Conservation (phyloP, 2,797 vertebrate genomes). For the Mus minutoides region DNA sequence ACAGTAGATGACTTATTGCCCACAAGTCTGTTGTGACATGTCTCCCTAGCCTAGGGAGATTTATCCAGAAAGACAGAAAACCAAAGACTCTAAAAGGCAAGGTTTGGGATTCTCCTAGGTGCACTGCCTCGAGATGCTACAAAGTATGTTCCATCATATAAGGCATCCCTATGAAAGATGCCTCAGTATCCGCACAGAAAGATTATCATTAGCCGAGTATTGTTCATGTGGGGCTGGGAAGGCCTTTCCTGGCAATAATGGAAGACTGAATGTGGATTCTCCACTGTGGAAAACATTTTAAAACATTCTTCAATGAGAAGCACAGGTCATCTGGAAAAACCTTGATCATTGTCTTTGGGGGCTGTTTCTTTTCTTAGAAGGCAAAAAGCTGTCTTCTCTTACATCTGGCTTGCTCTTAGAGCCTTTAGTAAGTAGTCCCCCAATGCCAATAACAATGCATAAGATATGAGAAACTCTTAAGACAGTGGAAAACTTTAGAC, state of each 20-base stretch:
- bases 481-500: constrained; percentile 10
- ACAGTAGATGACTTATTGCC: background rate
- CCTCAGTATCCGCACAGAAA: background rate
- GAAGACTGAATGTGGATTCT: constrained; percentile 63
- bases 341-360: constrained; percentile 40
- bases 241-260: constrained; percentile 65
- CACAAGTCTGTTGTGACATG: background rate
- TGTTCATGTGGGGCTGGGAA: background rate
- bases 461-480: constrained; percentile 26
- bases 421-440: constrained; percentile 37
- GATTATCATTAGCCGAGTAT: background rate
- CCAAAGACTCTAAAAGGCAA: background rate
- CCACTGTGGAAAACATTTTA: constrained; percentile 55
- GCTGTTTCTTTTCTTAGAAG: constrained; percentile 56
- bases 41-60: background rate
- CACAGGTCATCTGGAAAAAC: constrained; percentile 61
- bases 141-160: constrained; percentile 74
- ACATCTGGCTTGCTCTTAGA: background rate
- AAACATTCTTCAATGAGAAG: constrained; percentile 53
- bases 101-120: background rate
- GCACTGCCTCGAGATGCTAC: constrained; percentile 9
- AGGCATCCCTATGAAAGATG: constrained; percentile 48
- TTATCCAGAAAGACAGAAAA: background rate
- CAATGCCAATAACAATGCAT: background rate
- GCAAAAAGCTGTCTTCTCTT: constrained; percentile 37